Evolutionary conservation across 2,797 vertebrate species (phyloP), one percentile per base, ranked within the genome.

Genomic region (Mormyrops boulengeri): DNA sequence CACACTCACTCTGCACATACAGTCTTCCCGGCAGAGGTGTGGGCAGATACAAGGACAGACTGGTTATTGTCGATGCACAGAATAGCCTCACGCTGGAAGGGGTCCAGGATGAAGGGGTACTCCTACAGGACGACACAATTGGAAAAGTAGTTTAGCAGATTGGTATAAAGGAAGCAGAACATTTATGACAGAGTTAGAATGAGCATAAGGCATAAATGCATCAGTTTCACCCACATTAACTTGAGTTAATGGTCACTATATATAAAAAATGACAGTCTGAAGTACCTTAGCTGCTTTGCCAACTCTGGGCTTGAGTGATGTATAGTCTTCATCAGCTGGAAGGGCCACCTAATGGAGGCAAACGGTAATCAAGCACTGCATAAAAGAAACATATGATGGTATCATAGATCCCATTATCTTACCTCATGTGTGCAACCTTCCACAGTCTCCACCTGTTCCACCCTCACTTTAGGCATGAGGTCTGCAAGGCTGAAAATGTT

Each of bases 381-480:
- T 52, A 55, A 34, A 12, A 52, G 26, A 52, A 50, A 77, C 22
- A 12, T 14, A 26, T 8, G 11, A 30, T 85, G 82, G 82, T 50
- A 26, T 17, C 52, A 60, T 19, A 60, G 38, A 49, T 44, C 49
- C 50, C 26, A 53, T n/a, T 34, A 85, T 80, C 94, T 95, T 91
- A 98, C 99, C 97, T 99, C 99, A 84, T 99, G 99, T 0, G 97
- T 98, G 92, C 99, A 99, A 47, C 98, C 97, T 94, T 99, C 99
- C 92, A 98, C 95, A 0, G 97, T 99, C 90, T 99, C 99, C 30
- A 99, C 97, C 85, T 96, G 97, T 84, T 98, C 97, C 60, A 98
- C 97, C 89, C 97, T 99, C 80, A 99, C 97, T 91, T 97, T 97
- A 84, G 99, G 99, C 98, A 99, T 99, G 91, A 99, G 93, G 88